Percentiles rank a stretch among this genome's conserved stretches.
Conservation (phyloP, 2,113 vertebrate genomes). For the Falco punctatus region DNA sequence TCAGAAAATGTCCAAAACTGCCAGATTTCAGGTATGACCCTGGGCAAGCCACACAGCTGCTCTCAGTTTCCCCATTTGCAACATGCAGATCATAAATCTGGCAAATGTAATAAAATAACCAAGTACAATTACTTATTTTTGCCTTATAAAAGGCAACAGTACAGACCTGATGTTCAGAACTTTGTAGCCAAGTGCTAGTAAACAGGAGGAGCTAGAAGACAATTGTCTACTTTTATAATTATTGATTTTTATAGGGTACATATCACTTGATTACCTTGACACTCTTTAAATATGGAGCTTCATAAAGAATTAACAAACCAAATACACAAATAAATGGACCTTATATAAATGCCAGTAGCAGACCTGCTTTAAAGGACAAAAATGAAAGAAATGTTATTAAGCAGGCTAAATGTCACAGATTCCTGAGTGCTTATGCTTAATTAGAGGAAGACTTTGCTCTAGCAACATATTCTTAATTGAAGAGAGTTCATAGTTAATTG, state of each 20-base stretch:
- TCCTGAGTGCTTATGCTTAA: neutral
- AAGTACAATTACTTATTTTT: neutral
- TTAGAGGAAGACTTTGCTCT: neutral
- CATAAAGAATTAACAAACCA: conserved; percentile 29
- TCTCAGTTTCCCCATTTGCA: neutral
- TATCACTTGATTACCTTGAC: neutral
- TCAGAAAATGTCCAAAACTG: neutral
- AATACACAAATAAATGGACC: neutral
- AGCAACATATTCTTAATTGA: neutral
- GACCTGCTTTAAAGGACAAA: neutral
- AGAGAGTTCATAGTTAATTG: neutral
- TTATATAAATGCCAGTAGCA: neutral
- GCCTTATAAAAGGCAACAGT: neutral
- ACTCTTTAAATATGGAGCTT: neutral
- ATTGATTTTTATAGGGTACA: neutral
- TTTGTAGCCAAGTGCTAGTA: neutral
- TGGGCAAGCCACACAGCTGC: neutral
- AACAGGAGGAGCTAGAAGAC: neutral
- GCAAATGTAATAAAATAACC: neutral
- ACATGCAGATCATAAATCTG: neutral
- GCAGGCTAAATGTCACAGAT: neutral
- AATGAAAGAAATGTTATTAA: neutral
- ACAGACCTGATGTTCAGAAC: neutral
- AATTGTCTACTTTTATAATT: neutral
- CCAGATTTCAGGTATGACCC: neutral